A percentile compares a stretch with the other conserved stretches of the same genome.
Evolutionary conservation across 2,888 invertebrate genomes (phyloP).

Genomic region (Sthenelais limicola): DNA sequence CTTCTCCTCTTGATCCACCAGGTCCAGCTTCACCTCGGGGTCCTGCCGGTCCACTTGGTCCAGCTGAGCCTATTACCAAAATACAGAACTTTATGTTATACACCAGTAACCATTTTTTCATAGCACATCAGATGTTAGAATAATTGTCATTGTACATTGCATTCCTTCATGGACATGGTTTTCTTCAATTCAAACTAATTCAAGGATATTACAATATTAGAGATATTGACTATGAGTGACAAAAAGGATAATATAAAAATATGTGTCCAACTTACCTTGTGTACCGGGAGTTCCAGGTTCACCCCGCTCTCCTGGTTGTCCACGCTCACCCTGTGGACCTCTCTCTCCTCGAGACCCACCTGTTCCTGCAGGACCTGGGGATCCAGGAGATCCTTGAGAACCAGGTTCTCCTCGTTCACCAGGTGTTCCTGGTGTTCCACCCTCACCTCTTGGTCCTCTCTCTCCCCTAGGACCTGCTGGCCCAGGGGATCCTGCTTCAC

Average conservation of each 20-base stretch:
- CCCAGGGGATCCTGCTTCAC: slow-evolving; percentile 34
- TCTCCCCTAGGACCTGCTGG: slow-evolving; percentile 46
- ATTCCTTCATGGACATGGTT: too few relatives aligned
- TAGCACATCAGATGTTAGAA: too few relatives aligned
- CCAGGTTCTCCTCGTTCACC: slow-evolving; percentile 37
- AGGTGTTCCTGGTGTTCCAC: slow-evolving; percentile 59
- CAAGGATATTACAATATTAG: too few relatives aligned
- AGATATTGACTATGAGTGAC: too few relatives aligned
- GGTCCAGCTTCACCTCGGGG: slow-evolving; percentile 31
- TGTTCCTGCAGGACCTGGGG: slow-evolving; percentile 40
- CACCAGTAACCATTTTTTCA: too few relatives aligned
- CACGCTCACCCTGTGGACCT: slow-evolving; percentile 30
- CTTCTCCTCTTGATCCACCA: slow-evolving; percentile 32
- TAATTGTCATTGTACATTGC: too few relatives aligned
- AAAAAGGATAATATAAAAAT: too few relatives aligned
- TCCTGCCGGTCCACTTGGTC: slow-evolving; percentile 32
- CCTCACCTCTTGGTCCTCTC: slow-evolving; percentile 63
- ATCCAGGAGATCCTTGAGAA: slow-evolving; percentile 31
- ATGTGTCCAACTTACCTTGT: too few relatives aligned
- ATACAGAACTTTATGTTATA: too few relatives aligned
- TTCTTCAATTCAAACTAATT: too few relatives aligned
- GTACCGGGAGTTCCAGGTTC: slow-evolving; percentile 14
- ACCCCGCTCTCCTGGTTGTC: slow-evolving; percentile 31
- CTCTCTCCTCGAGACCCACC: background rate
- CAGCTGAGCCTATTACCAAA: slow-evolving; percentile 43